These are phyloP conservation scores for Parauchenoglanis ngamensis DNA, from an alignment of 2,797 vertebrate species.

Conservation along the genomic window DNA sequence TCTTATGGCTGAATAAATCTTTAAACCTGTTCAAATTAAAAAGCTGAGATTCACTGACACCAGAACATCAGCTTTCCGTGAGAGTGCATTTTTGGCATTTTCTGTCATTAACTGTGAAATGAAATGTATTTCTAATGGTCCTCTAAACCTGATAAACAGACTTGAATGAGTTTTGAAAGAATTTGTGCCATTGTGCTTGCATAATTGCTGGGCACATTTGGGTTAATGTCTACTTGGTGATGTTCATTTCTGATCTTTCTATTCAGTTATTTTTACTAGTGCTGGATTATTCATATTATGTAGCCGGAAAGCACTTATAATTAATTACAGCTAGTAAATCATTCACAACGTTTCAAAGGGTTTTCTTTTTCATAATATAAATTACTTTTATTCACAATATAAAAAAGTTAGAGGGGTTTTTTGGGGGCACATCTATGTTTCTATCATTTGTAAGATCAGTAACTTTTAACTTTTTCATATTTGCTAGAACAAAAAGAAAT, in stretches of 20 bases:
- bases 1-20: slow-evolving; percentile 20
- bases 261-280: neutral
- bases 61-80: neutral
- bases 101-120: neutral
- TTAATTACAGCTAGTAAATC: slow-evolving; percentile 15
- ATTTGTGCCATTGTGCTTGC: slow-evolving; percentile 8
- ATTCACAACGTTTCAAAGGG: neutral
- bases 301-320: neutral
- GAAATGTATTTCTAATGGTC: neutral
- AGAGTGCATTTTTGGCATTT: neutral
- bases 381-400: slow-evolving; percentile 3
- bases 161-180: slow-evolving; percentile 5
- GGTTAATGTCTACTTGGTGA: slow-evolving; percentile 3
- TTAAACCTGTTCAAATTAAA: neutral
- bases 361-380: neutral
- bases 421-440: neutral
- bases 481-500: neutral
- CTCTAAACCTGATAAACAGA: slow-evolving; percentile 4
- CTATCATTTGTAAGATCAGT: neutral
- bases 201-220: slow-evolving; percentile 11
- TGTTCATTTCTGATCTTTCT: slow-evolving; percentile 5
- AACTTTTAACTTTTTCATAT: neutral
- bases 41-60: neutral
- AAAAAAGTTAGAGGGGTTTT: neutral
- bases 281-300: neutral